These are phyloP conservation scores for Platyrinchus mystaceus DNA, from an alignment of 2,797 vertebrate species.

Conservation along the genomic window DNA sequence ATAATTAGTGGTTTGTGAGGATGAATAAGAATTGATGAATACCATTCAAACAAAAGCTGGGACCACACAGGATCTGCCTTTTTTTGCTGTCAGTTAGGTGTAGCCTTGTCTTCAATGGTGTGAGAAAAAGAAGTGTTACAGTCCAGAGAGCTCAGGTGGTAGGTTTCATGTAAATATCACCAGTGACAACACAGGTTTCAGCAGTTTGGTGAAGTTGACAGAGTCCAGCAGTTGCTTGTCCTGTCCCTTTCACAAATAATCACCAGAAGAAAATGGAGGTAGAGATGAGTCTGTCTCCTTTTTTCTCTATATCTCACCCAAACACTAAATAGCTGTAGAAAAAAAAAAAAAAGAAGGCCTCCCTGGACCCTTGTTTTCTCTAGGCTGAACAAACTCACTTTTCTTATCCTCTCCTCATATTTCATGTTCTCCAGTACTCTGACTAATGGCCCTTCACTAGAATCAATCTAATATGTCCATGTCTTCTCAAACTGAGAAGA, in stretches of 20 bases:
- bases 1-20: neutral
- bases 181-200: neutral
- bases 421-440: neutral
- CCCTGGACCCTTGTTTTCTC: neutral
- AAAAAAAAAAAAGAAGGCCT: neutral
- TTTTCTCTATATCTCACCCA: neutral
- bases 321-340: neutral
- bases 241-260: neutral
- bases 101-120: neutral
- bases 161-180: neutral
- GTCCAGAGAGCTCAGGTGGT: neutral
- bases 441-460: neutral
- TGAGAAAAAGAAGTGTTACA: neutral
- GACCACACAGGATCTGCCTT: neutral
- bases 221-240: neutral
- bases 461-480: neutral
- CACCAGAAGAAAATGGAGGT: neutral
- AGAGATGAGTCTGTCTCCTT: neutral
- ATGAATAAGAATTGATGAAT: neutral
- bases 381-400: neutral
- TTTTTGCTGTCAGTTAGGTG: neutral
- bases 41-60: neutral
- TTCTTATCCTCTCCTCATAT: neutral
- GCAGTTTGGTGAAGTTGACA: neutral
- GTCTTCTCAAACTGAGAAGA: neutral